These are phyloP conservation scores for Argentina silus DNA, from an alignment of 2,797 vertebrate species.

Conservation along the genomic window DNA sequence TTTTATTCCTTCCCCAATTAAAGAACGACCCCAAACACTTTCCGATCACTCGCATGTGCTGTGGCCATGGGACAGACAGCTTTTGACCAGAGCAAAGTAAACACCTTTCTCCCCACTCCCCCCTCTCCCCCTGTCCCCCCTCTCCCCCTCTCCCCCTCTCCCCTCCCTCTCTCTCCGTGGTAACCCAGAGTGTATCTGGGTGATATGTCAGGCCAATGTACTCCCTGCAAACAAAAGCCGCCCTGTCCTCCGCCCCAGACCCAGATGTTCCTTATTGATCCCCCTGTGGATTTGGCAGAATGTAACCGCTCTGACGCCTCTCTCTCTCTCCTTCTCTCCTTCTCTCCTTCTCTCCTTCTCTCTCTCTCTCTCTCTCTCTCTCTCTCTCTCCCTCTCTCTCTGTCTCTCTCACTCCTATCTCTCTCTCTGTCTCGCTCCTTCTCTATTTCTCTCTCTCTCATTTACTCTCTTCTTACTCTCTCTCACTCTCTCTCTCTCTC, in stretches of 20 bases:
- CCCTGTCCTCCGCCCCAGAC: slow-evolving; percentile 69
- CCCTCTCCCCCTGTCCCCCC: not conserved
- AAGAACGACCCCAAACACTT: not conserved
- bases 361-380: slow-evolving; percentile 14
- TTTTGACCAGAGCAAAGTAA: slow-evolving; percentile 62
- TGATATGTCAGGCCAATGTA: slow-evolving; percentile 68
- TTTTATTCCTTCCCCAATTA: not conserved
- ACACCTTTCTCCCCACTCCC: slow-evolving; percentile 48
- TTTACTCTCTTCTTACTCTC: not conserved
- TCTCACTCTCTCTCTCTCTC: not conserved
- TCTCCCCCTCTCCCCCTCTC: slow-evolving; percentile 46
- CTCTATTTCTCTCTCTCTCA: not conserved
- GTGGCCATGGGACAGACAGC: slow-evolving; percentile 37
- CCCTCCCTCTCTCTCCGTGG: slow-evolving; percentile 45
- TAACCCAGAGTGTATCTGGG: slow-evolving; percentile 65
- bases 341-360: slow-evolving; percentile 16
- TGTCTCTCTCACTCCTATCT: not conserved
- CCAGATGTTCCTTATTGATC: slow-evolving; percentile 80
- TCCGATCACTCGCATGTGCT: not conserved
- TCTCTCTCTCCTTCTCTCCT: slow-evolving; percentile 24
- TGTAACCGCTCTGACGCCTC: slow-evolving; percentile 57
- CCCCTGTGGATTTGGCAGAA: slow-evolving; percentile 70
- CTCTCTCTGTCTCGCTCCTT: not conserved
- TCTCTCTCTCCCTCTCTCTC: not conserved
- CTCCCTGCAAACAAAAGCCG: slow-evolving; percentile 71